These are phyloP conservation scores for Lasioglossum pauxillum DNA, from an alignment of 2,888 invertebrate species.

Conservation along the genomic window DNA sequence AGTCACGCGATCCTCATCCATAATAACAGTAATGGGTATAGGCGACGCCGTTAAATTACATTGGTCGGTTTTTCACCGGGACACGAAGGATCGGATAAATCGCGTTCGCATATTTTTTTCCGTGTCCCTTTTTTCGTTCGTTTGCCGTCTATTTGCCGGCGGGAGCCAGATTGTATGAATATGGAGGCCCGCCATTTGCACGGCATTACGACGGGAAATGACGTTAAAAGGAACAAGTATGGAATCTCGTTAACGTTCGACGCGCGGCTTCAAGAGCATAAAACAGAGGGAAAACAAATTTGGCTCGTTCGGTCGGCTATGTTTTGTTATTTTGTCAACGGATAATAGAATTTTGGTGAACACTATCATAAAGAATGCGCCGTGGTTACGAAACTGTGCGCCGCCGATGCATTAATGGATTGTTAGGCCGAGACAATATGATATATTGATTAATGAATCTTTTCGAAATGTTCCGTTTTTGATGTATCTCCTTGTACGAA, in stretches of 20 bases:
- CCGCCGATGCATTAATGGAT: neutral
- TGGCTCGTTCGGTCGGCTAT: neutral
- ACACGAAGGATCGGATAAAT: constrained; percentile 59
- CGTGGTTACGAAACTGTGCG: neutral
- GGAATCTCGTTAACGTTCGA: constrained; percentile 54
- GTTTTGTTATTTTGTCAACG: neutral
- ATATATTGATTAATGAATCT: neutral
- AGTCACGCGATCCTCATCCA: constrained; percentile 33
- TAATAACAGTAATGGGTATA: constrained; percentile 60
- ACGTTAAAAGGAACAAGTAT: constrained; percentile 47
- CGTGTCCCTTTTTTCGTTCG: constrained; percentile 32
- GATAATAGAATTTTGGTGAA: neutral
- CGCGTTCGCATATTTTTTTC: constrained; percentile 39
- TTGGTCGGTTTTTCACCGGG: constrained; percentile 28
- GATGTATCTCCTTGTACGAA: too few relatives aligned
- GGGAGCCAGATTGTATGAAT: constrained; percentile 59
- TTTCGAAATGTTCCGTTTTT: neutral
- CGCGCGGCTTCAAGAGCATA: constrained; percentile 27
- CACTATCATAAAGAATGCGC: neutral
- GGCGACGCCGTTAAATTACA: constrained; percentile 52
- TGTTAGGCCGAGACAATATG: neutral
- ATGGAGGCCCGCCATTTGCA: constrained; percentile 61
- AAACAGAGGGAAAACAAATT: constrained; percentile 37
- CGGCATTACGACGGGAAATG: constrained; percentile 41
- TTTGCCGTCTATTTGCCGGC: constrained; percentile 10